Evolutionary conservation across 1,140 invertebrate species (phyloP).

Genomic region (Drosophila elegans): DNA sequence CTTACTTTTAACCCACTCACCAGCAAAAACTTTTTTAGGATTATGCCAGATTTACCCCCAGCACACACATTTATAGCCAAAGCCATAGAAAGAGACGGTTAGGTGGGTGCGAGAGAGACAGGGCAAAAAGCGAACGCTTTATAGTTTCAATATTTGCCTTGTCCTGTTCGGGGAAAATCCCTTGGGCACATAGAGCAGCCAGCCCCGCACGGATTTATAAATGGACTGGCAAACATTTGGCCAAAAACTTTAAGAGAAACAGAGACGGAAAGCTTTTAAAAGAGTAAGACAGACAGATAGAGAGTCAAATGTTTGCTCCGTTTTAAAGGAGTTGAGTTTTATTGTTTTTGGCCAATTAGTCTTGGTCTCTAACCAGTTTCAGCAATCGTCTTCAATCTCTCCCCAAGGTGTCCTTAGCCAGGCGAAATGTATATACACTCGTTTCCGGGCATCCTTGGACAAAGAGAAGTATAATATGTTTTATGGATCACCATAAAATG

Average conservation of each 20-base stretch:
- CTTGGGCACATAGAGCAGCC: slow-evolving; percentile 49
- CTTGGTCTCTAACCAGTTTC: slow-evolving; percentile 43
- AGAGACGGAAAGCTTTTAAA: background rate
- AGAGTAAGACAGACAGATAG: background rate
- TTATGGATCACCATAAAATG: slow-evolving; percentile 9
- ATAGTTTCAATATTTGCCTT: slow-evolving; percentile 68
- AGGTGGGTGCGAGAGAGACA: background rate
- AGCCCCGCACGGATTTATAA: slow-evolving; percentile 57
- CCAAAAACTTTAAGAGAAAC: slow-evolving; percentile 31
- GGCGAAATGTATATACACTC: slow-evolving; percentile 28
- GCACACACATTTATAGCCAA: slow-evolving; percentile 3
- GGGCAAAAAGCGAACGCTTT: slow-evolving; percentile 41
- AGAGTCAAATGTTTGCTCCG: background rate
- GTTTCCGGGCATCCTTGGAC: slow-evolving; percentile 1
- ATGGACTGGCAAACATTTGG: slow-evolving; percentile 58
- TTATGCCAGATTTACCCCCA: slow-evolving; percentile 55
- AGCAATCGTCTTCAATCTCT: slow-evolving; percentile 67
- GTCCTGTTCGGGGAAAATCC: slow-evolving; percentile 57
- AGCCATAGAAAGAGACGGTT: background rate
- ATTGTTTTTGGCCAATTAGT: slow-evolving; percentile 66
- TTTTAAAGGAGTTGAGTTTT: slow-evolving; percentile 40
- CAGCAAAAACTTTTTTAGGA: slow-evolving; percentile 64
- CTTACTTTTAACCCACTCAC: slow-evolving; percentile 67
- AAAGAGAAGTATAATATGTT: slow-evolving; percentile 30
- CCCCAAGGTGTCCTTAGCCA: slow-evolving; percentile 65